phyloP scores from a whole-genome alignment of 2,888 invertebrate genomes.

The Eurytoma adleriae region DNA sequence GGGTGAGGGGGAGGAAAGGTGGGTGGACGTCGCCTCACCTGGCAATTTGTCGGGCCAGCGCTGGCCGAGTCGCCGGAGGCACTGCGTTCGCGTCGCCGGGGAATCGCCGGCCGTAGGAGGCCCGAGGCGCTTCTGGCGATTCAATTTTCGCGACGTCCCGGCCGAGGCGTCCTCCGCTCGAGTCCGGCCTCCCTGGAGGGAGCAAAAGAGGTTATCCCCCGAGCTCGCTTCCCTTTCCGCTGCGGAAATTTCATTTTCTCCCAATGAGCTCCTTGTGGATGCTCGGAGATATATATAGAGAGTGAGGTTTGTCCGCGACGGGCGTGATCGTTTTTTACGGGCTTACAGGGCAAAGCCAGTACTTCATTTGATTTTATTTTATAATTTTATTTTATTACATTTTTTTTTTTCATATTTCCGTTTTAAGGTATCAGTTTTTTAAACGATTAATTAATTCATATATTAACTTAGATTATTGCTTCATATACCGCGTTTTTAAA shows the following conservation, averaged over 20 bases:
- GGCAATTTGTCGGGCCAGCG: constrained; percentile 43
- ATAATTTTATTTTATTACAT: no score
- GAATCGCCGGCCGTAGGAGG: not conserved
- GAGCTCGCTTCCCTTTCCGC: not conserved
- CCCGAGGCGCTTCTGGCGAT: constrained; percentile 23
- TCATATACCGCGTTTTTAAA: no score
- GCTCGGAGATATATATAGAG: not conserved
- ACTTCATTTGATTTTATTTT: no score
- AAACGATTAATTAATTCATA: no score
- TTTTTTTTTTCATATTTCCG: no score
- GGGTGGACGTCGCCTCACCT: constrained; percentile 19
- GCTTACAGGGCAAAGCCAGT: no score
- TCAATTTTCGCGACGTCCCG: constrained; percentile 39
- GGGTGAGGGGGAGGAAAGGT: not conserved
- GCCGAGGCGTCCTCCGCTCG: constrained; percentile 25
- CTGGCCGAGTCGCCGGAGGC: constrained; percentile 31
- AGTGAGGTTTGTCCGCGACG: not conserved
- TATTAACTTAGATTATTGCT: no score
- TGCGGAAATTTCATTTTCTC: not conserved
- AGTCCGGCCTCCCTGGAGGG: not conserved
- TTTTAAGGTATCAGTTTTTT: no score
- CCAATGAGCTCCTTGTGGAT: constrained; percentile 1
- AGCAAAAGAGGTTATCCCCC: no score
- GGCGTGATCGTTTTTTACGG: no score
- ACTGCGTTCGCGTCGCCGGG: constrained; percentile 16